Base-by-base conservation (phyloP, 1,140 invertebrate genomes). In the Pseudoatta argentina region DNA sequence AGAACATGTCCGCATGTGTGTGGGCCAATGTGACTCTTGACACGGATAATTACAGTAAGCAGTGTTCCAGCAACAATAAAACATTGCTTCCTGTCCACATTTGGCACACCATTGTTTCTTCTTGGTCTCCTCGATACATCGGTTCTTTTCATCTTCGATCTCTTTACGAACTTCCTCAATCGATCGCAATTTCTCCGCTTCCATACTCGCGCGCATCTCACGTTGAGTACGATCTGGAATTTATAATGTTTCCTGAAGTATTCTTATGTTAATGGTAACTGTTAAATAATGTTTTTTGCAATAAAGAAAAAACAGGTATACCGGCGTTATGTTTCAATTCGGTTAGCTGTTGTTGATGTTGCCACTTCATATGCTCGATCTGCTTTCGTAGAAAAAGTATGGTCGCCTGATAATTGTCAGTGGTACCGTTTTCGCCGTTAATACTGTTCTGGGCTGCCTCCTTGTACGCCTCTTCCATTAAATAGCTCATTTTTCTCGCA, bases 41-140 rank as follows among this genome's bases (percentile, higher is more conserved):
- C 98, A 99, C 3, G 97, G 95, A 93, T 98, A 98, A 95, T 97
- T 97, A 94, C 98, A 99, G 93, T 99, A 99, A 51, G 98, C 97
- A 0, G 98, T 99, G 94, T 99, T 99, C 98, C 98, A 99, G 92
- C 98, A 99, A 92, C 98, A 99, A 95, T 98, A 98, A 93, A 98
- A 98, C 87, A 98, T 96, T 0, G 98, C 98, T 95, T 98, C 98
- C 87, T 97, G 97, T 64, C 96, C 96, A 95, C 98, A 99, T 91
- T 97, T 96, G 0, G 97, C 97, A 94, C 98, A 99, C 98, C 98
- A 98, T 92, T 98, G 97, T 93, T 98, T 98, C 53, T 96, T 96
- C 94, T 98, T 98, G 0, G 97, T 96, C 87, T 98, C 97, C 71
- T 97, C 96, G 1, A 98, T 95, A n/a, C 96, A 96, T 55, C 96